Percentiles rank a stretch among this genome's conserved stretches.
phyloP scores from a whole-genome alignment of 2,113 vertebrate genomes.

The Sander lucioperca region DNA sequence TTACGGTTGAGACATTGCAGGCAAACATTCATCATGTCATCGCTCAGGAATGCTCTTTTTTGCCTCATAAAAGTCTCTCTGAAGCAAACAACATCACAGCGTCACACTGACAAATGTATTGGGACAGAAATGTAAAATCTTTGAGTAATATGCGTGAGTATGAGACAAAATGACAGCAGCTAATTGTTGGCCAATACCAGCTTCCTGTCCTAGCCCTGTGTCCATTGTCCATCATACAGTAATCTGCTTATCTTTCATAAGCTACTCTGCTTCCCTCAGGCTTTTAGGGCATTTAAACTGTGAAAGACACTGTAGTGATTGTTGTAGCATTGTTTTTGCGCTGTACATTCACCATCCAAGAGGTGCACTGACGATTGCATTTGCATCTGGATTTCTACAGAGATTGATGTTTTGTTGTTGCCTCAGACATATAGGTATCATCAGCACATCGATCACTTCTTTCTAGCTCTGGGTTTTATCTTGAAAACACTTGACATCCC shows the following conservation, averaged over 20 bases:
- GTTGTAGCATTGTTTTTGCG: background rate
- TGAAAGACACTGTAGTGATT: background rate
- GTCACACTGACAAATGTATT: background rate
- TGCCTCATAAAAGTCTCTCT: constrained; percentile 49
- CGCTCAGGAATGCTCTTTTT: constrained; percentile 66
- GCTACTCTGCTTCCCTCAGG: constrained; percentile 14
- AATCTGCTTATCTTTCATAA: constrained; percentile 25
- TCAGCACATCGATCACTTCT: background rate
- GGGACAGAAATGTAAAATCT: background rate
- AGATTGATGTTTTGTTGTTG: background rate
- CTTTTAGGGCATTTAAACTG: background rate
- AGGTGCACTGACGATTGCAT: background rate
- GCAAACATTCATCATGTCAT: constrained; percentile 54
- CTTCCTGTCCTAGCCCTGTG: background rate
- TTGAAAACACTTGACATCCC: background rate
- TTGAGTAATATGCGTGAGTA: background rate
- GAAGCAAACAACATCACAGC: constrained; percentile 22
- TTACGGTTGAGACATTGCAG: constrained; percentile 33
- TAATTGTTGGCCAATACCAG: background rate
- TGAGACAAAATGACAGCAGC: background rate
- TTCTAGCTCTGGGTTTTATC: background rate
- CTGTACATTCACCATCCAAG: background rate
- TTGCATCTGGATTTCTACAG: background rate
- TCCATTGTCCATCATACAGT: constrained; percentile 14
- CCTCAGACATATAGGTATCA: background rate